Conservation (phyloP, 2,888 invertebrate genomes). For the Drosophila barbarae region DNA sequence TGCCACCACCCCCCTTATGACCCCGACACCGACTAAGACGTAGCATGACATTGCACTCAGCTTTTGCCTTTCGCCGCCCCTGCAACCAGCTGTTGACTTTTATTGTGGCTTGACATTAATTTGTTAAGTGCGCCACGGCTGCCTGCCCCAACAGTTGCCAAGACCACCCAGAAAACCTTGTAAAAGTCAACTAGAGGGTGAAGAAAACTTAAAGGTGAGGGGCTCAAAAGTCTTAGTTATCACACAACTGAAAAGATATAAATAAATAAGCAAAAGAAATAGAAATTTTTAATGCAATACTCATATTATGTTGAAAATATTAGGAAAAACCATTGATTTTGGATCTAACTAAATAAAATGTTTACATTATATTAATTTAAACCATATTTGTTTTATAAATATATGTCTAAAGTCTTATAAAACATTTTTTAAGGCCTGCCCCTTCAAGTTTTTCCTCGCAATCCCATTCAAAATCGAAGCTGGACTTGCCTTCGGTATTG, state of each 20-base stretch:
- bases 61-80: slow-evolving; percentile 44
- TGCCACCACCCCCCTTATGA: neutral
- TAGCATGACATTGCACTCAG: slow-evolving; percentile 68
- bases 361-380: neutral
- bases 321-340: neutral
- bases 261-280: too few species aligned
- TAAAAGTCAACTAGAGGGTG: slow-evolving; percentile 20
- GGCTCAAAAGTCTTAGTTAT: slow-evolving; percentile 5
- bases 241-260: neutral
- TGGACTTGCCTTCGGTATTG: slow-evolving; percentile 3
- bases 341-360: neutral
- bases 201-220: slow-evolving; percentile 22
- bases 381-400: too few species aligned
- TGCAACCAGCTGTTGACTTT: slow-evolving; percentile 70
- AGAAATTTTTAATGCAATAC: neutral
- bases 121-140: slow-evolving; percentile 67
- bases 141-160: slow-evolving; percentile 23
- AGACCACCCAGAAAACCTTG: slow-evolving; percentile 29
- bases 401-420: too few species aligned
- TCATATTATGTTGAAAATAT: neutral
- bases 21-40: slow-evolving; percentile 33
- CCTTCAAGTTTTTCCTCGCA: neutral
- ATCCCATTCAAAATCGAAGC: slow-evolving; percentile 11
- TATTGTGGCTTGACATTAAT: slow-evolving; percentile 74
- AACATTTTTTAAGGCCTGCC: too few species aligned